Percentiles rank a stretch among this genome's conserved stretches.
These are phyloP conservation scores for Centropus bengalensis DNA, from an alignment of 2,113 vertebrate species.

Conservation along the genomic window DNA sequence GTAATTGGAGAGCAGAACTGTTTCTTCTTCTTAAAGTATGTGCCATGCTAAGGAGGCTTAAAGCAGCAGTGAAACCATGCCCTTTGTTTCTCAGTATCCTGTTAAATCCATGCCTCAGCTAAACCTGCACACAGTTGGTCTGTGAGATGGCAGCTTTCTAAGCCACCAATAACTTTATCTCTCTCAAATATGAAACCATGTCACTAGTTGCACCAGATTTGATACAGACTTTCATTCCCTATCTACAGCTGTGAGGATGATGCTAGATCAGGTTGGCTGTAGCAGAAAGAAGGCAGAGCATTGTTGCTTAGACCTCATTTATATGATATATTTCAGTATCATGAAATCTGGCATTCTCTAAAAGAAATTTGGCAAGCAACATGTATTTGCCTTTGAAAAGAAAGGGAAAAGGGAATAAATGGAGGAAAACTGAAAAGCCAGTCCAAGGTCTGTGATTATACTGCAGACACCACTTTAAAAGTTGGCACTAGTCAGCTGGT, in stretches of 20 bases:
- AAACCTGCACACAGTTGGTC: background rate
- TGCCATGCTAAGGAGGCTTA: background rate
- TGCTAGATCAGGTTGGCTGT: background rate
- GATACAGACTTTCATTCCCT: background rate
- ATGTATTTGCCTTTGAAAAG: constrained; percentile 37
- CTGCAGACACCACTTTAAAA: constrained; percentile 22
- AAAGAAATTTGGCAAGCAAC: constrained; percentile 17
- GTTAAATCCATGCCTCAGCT: background rate
- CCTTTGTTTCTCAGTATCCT: background rate
- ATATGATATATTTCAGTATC: background rate
- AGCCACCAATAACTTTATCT: background rate
- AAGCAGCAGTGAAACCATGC: background rate
- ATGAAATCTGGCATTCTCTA: background rate
- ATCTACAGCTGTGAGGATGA: background rate
- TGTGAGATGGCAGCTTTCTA: background rate
- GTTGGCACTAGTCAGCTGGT: background rate
- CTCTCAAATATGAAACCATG: background rate
- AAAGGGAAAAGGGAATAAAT: constrained; percentile 11
- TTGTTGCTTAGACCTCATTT: background rate
- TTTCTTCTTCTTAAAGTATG: background rate
- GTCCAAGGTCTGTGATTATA: constrained; percentile 9
- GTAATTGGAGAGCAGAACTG: background rate
- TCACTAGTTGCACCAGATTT: background rate
- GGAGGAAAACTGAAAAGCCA: constrained; percentile 1
- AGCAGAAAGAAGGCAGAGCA: background rate